phyloP scores from a whole-genome alignment of 2,888 invertebrate species.

The Drosophila putrida region DNA sequence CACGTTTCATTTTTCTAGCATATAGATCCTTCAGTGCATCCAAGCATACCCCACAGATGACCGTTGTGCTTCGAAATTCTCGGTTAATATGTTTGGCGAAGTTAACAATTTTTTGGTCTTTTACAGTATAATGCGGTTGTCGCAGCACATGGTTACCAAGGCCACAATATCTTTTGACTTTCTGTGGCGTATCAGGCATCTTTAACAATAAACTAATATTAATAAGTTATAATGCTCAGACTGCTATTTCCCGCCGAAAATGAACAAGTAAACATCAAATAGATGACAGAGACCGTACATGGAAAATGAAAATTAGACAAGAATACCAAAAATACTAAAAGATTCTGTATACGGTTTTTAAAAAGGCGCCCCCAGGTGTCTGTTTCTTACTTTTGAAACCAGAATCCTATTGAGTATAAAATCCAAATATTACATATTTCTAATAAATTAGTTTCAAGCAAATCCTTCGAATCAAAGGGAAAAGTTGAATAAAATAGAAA shows the following conservation, averaged over 20 bases:
- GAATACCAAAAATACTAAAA: background rate
- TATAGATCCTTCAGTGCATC: conserved; percentile 40
- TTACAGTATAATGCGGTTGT: conserved; percentile 36
- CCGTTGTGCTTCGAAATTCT: conserved; percentile 41
- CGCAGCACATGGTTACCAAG: conserved; percentile 43
- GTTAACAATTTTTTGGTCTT: conserved; percentile 35
- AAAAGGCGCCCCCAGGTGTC: no score
- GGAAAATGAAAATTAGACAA: background rate
- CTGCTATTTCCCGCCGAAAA: conserved; percentile 36
- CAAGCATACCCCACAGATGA: conserved; percentile 56
- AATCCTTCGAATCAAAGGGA: no score
- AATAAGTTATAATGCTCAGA: background rate
- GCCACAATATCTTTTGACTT: conserved; percentile 37
- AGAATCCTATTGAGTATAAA: no score
- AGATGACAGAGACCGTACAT: background rate
- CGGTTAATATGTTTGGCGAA: conserved; percentile 53
- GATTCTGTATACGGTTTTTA: no score
- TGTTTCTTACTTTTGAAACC: no score
- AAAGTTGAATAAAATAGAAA: no score
- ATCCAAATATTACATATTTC: no score
- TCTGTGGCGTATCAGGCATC: conserved; percentile 17
- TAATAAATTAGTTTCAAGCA: no score
- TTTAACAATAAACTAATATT: background rate
- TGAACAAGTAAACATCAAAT: background rate
- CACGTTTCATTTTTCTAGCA: conserved; percentile 41